phyloP scores from a whole-genome alignment of 2,888 invertebrate genomes.

The Ochlodes sylvanus region DNA sequence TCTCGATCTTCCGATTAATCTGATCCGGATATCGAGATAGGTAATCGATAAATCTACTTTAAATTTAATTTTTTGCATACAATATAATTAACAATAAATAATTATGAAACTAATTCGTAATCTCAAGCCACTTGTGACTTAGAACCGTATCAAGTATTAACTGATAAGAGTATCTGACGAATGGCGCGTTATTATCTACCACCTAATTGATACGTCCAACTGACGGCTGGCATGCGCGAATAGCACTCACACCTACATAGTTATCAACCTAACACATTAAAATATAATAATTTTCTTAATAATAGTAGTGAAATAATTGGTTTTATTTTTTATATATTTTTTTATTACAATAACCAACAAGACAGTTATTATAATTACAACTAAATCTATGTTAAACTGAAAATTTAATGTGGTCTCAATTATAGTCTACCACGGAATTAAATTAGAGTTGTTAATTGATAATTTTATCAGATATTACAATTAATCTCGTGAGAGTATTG shows the following conservation, averaged over 20 bases:
- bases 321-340: too few species aligned
- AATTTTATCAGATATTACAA: too few species aligned
- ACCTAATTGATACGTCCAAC: conserved; percentile 34
- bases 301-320: neutral
- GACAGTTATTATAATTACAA: too few species aligned
- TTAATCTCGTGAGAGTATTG: too few species aligned
- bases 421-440: too few species aligned
- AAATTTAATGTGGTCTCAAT: too few species aligned
- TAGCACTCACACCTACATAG: conserved; percentile 13
- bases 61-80: neutral
- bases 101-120: neutral
- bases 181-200: conserved; percentile 29
- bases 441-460: too few species aligned
- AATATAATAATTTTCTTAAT: neutral
- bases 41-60: neutral
- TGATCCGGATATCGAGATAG: too few species aligned
- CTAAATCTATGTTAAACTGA: too few species aligned
- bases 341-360: too few species aligned
- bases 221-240: conserved; percentile 25
- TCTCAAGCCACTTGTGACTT: conserved; percentile 18
- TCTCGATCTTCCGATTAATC: neutral
- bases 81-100: neutral
- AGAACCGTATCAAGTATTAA: conserved; percentile 19
- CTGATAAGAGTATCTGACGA: conserved; percentile 34
- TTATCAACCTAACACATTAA: neutral